Evolutionary conservation across 2,888 invertebrate genomes (phyloP).

Genomic region (Salticus scenicus): DNA sequence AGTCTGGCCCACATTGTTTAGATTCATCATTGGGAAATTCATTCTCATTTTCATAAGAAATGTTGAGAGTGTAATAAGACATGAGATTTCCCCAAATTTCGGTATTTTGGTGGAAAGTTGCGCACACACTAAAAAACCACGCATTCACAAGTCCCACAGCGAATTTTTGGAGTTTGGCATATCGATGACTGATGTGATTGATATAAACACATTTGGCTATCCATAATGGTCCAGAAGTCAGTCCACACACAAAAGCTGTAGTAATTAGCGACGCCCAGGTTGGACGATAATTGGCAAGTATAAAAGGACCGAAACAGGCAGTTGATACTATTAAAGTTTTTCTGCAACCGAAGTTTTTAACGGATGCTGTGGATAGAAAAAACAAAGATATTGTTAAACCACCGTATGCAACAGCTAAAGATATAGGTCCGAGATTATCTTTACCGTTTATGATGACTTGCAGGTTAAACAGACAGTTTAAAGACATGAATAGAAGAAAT

Average conservation of each 20-base stretch:
- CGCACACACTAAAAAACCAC: slow-evolving; percentile 98
- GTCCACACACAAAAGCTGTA: slow-evolving; percentile 91
- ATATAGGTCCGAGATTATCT: slow-evolving; percentile 91
- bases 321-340: slow-evolving; percentile 95
- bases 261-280: slow-evolving; percentile 90
- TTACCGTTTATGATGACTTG: slow-evolving; percentile 92
- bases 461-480: slow-evolving; percentile 94
- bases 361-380: slow-evolving; percentile 94
- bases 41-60: slow-evolving; percentile 25
- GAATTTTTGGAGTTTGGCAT: slow-evolving; percentile 84
- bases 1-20: slow-evolving; percentile 62
- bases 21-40: not conserved
- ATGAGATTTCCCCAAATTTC: slow-evolving; percentile 97
- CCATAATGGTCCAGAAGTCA: slow-evolving; percentile 98
- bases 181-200: slow-evolving; percentile 93
- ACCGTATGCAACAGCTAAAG: slow-evolving; percentile 92
- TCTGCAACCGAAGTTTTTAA: slow-evolving; percentile 94
- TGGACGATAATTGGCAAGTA: slow-evolving; percentile 94
- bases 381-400: slow-evolving; percentile 95
- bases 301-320: slow-evolving; percentile 94
- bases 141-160: slow-evolving; percentile 87
- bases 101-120: slow-evolving; percentile 98
- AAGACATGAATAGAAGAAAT: slow-evolving; percentile 97
- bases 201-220: slow-evolving; percentile 98
- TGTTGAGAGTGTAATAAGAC: slow-evolving; percentile 80